Percentiles rank a stretch among this genome's conserved stretches.
phyloP scores from a whole-genome alignment of 2,888 invertebrate genomes.

The Phyllotreta cruciferae region DNA sequence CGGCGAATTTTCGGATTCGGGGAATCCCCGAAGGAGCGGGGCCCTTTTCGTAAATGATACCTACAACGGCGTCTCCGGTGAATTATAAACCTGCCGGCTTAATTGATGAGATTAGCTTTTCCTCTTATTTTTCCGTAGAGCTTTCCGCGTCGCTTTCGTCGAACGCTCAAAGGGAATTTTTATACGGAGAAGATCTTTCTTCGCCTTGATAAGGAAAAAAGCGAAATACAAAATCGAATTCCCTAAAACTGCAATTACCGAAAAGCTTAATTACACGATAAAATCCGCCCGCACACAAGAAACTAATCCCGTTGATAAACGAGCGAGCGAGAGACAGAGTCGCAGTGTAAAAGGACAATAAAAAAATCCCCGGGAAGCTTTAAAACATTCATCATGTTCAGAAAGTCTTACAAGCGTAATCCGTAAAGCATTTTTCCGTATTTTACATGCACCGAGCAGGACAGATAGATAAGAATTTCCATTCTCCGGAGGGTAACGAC shows the following conservation, averaged over 20 bases:
- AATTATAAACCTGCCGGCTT: slow-evolving; percentile 21
- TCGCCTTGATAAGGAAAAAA: too few relatives aligned
- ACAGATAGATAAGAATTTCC: slow-evolving; percentile 34
- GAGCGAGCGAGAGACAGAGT: slow-evolving; percentile 24
- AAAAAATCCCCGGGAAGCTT: slow-evolving; percentile 36
- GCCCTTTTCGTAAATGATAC: slow-evolving; percentile 12
- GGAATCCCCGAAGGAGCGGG: not conserved
- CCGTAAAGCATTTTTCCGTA: slow-evolving; percentile 37
- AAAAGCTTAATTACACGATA: too few relatives aligned
- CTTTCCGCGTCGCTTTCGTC: too few relatives aligned
- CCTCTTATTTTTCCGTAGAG: not conserved
- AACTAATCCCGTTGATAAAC: slow-evolving; percentile 25
- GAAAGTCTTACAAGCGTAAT: slow-evolving; percentile 36
- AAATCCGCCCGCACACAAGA: too few relatives aligned
- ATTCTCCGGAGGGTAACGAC: slow-evolving; percentile 31
- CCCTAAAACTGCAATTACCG: too few relatives aligned
- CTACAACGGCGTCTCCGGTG: slow-evolving; percentile 7
- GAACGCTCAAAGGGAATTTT: too few relatives aligned
- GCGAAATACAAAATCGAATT: too few relatives aligned
- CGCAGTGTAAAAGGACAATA: slow-evolving; percentile 21
- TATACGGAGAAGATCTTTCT: too few relatives aligned
- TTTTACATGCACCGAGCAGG: slow-evolving; percentile 32
- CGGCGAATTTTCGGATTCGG: not conserved
- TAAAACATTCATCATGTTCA: slow-evolving; percentile 41
- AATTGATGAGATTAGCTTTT: slow-evolving; percentile 25